Evolutionary conservation across 1,140 invertebrate species (phyloP), one percentile per base, ranked within the genome.

Genomic region (Megathymus violae): DNA sequence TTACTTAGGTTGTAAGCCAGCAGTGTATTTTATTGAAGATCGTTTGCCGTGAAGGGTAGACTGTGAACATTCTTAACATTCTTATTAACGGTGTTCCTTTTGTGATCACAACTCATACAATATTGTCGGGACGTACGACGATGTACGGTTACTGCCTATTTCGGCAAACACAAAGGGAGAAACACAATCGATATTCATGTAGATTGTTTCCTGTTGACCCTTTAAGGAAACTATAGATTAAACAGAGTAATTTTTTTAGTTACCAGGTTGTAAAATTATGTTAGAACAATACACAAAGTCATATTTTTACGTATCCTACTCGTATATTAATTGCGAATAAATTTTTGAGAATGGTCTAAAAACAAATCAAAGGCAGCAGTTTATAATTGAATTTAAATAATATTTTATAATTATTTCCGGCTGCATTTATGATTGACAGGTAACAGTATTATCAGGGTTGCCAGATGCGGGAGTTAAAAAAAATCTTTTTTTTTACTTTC

Each of bases 151-250:
- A 56, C 52, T 17, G 64, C 41, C 50, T 11, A 25, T 66, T 66
- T 52, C 50, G 43, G 11, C 52, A 38, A 56, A 40, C 43, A 41
- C 4, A 59, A 61, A 68, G 61, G 56, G 61, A 61, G 64, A 68
- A 68, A 68, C 61, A 68, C 50, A 38, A 56, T 52, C 56, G 59
- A 64, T 68, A 68, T 54, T 68, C 66, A 68, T 64, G 19, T 19
- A 17, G 11, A 38, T 14, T 40, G 36, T 64, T 52, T 62, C 60
- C 41, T 68, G 47, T 22, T 64, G 46, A 34, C 47, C 22, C 38
- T 56, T 56, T 31, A 31, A 14, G 40, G 52, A 0, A 11, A 16
- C 19, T 17, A 31, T 56, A 6, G 9, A 34, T 19, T n/a, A n/a
- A 3, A 7, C 4, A 9, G 27, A 7, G 27, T 9, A 31, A 31